Base-by-base conservation (phyloP, 2,113 vertebrate genomes). In the Pica pica region DNA sequence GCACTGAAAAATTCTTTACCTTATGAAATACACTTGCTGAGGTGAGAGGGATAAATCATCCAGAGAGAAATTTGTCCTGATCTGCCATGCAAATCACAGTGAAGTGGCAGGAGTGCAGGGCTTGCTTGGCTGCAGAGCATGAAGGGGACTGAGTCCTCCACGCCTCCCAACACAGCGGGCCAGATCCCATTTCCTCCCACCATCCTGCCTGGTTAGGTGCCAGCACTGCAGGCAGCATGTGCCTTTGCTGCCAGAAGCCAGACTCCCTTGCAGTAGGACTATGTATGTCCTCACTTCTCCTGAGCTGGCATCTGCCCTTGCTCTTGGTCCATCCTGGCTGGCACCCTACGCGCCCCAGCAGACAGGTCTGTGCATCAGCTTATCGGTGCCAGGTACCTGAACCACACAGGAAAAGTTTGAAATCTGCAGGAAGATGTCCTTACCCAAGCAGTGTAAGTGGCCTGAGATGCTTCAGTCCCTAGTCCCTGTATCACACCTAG, bases 91-190 rank as follows among this genome's bases (percentile, higher is more conserved):
- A 84, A 64, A 61, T 78, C 89, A 83, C 18, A 18, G 46, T 19
- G 50, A 94, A 83, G 67, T 49, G 42, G 71, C 69, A 79, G 82
- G 53, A 95, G 33, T 26, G 57, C 37, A 46, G 46, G 16, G 63
- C 83, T 85, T 47, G 59, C 69, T 84, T 93, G 73, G 64, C 63
- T 70, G 74, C 23, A 70, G 78, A 90, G 80, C 83, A 76, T 89
- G 87, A 95, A 92, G 76, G 76, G 57, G 74, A 89, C 52, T 83
- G 56, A 47, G 81, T 84, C 81, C 59, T 75, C 59, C 35, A 44
- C 0, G 4, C 35, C 24, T 91, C 33, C 41, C 1, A 10, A 2
- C 52, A 31, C 1, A 1, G 35, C 0, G 0, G 68, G 27, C 35
- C 77, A 91, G 60, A 57, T 35, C 35, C 55, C 3, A 5, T 67